Evolutionary conservation across 2,797 vertebrate genomes (phyloP), one percentile per base, ranked within the genome.

Genomic region (Acanthiza pusilla): DNA sequence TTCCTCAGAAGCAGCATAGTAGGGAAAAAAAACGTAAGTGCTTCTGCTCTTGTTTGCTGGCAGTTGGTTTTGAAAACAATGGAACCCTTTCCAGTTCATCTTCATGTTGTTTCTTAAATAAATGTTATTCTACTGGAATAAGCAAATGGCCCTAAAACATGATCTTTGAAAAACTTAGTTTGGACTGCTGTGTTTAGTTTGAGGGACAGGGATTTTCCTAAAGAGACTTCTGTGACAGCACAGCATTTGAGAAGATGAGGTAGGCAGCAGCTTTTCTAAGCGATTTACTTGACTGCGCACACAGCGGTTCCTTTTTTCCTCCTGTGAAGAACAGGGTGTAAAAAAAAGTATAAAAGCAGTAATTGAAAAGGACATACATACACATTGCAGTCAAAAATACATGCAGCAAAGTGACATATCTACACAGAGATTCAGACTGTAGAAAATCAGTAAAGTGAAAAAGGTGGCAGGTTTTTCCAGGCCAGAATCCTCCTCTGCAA

Each of bases 381-480:
- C 38, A 73, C 18, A 18, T 32, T 76, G 42, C 47, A 90, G 53
- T 89, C 29, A 77, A 70, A 94, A 94, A 66, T 81, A 60, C 42
- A 21, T 42, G 17, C 63, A 68, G 30, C 4, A 7, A 72, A 73
- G 20, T 65, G 80, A 91, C 16, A 2, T 80, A 22, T 90, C 43
- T 66, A 30, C 36, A 11, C 40, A 74, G 60, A 85, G 55, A 68
- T 70, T 71, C 60, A 87, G 38, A 40, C 48, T 42, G 29, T 51
- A 68, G 78, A 91, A 93, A 96, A 57, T 74, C 57, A 91, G 25
- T 87, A 23, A 79, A 85, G 54, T 88, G 61, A 86, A 94, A 96
- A 93, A 88, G 34, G 32, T 76, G 53, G 7, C 34, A 34, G 29
- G 7, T 29, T 63, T 89, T 82, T 91, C 55, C 38, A 78, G 38